Evolutionary conservation across 2,888 invertebrate species (phyloP).

Genomic region (Sicus ferrugineus): DNA sequence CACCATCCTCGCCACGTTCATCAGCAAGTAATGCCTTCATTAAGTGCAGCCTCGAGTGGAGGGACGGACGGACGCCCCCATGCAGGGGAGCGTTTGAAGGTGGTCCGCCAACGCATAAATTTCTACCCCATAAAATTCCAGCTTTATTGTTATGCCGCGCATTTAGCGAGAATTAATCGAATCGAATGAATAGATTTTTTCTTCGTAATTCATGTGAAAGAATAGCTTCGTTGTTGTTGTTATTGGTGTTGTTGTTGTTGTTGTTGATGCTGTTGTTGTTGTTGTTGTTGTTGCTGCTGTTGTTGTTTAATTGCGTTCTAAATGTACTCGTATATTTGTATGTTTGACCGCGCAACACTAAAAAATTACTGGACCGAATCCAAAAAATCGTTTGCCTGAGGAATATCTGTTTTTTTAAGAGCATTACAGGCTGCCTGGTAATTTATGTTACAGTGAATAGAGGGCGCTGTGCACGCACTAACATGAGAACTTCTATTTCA

Average conservation of each 20-base stretch:
- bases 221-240: not conserved
- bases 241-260: not conserved
- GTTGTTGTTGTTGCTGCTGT: not conserved
- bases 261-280: not conserved
- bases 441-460: too few species aligned
- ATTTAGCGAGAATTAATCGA: constrained; percentile 30
- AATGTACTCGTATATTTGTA: too few species aligned
- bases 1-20: not conserved
- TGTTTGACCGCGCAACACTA: too few species aligned
- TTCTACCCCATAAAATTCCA: constrained; percentile 7
- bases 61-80: not conserved
- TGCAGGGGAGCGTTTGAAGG: not conserved
- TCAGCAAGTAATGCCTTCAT: not conserved
- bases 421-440: too few species aligned
- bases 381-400: too few species aligned
- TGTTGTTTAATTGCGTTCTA: too few species aligned
- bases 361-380: too few species aligned
- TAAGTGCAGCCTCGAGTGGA: not conserved
- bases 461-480: too few species aligned
- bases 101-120: constrained; percentile 5
- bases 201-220: constrained; percentile 13
- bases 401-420: too few species aligned
- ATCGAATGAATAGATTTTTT: constrained; percentile 16
- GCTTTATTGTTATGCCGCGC: constrained; percentile 21
- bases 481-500: too few species aligned